Evolutionary conservation across 1,140 invertebrate genomes (phyloP).

Genomic region (Drosophila obscura): DNA sequence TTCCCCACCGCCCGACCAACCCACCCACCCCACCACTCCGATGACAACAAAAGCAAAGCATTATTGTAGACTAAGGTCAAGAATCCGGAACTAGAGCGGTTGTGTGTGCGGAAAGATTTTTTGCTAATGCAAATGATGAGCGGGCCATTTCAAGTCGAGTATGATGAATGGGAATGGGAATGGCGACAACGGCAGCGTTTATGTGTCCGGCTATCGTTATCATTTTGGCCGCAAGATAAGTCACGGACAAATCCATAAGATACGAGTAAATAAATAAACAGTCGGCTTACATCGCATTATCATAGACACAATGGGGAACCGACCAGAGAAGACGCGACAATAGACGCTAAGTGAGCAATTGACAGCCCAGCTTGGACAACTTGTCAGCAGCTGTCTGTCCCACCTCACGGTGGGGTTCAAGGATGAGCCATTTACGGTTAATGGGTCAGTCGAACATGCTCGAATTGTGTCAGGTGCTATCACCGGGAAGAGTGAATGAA

Average conservation of each 20-base stretch:
- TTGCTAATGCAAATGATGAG: conserved; percentile 68
- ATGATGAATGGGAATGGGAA: conserved; percentile 24
- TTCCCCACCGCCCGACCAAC: background rate
- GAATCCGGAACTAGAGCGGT: conserved; percentile 71
- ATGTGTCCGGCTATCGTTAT: conserved; percentile 54
- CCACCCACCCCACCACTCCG: conserved; percentile 1
- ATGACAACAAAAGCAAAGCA: conserved; percentile 30
- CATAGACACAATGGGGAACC: conserved; percentile 53
- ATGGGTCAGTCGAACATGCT: conserved; percentile 62
- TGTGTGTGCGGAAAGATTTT: conserved; percentile 56
- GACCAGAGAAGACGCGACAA: conserved; percentile 50
- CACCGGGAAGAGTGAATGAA: conserved; percentile 35
- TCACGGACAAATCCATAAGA: conserved; percentile 78
- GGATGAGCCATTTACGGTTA: conserved; percentile 52
- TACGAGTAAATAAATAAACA: conserved; percentile 50
- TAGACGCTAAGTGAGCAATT: conserved; percentile 68
- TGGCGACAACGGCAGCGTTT: conserved; percentile 26
- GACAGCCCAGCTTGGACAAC: conserved; percentile 41
- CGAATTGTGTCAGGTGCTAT: conserved; percentile 4
- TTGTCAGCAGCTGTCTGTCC: conserved; percentile 13
- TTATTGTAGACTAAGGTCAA: conserved; percentile 81
- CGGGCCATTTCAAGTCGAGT: conserved; percentile 55
- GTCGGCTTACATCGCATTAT: conserved; percentile 44
- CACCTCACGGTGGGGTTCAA: conserved; percentile 30
- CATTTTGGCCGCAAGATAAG: conserved; percentile 78